Evolutionary conservation across 2,888 invertebrate genomes (phyloP).

Genomic region (Bellardia bayeri): DNA sequence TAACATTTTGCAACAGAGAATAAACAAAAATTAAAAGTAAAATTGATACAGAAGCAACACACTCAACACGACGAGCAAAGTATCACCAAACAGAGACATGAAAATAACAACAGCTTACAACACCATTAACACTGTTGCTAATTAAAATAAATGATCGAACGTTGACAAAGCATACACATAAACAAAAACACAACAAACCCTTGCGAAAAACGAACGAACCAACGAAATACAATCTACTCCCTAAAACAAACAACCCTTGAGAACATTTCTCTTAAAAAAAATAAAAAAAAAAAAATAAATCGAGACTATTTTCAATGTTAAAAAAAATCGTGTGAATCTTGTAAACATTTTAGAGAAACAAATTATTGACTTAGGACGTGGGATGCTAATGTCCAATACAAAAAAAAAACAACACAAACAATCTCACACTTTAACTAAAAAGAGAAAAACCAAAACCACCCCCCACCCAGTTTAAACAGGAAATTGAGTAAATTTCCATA

Average conservation of each 20-base stretch:
- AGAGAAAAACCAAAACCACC: not conserved
- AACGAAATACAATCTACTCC: not conserved
- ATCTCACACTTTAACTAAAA: not conserved
- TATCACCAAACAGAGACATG: constrained; percentile 12
- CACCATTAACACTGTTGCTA: constrained; percentile 75
- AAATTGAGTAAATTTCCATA: constrained; percentile 33
- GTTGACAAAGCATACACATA: constrained; percentile 68
- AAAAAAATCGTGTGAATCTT: constrained; percentile 69
- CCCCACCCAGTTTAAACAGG: constrained; percentile 30
- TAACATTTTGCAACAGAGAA: constrained; percentile 38
- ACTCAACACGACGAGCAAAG: not conserved
- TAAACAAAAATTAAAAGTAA: constrained; percentile 24
- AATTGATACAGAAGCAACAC: constrained; percentile 5
- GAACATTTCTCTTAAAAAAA: constrained; percentile 34
- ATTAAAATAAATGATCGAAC: constrained; percentile 77
- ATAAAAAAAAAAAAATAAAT: not conserved
- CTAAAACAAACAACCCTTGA: constrained; percentile 67
- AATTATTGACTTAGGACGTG: constrained; percentile 71
- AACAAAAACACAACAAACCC: constrained; percentile 52
- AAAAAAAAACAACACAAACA: not conserved
- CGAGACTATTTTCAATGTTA: constrained; percentile 37
- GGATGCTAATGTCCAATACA: constrained; percentile 20
- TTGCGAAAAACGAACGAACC: constrained; percentile 26
- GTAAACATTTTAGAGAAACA: constrained; percentile 56
- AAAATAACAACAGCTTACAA: constrained; percentile 63